Evolutionary conservation across 2,888 invertebrate genomes (phyloP).

Genomic region (Nebria salina): DNA sequence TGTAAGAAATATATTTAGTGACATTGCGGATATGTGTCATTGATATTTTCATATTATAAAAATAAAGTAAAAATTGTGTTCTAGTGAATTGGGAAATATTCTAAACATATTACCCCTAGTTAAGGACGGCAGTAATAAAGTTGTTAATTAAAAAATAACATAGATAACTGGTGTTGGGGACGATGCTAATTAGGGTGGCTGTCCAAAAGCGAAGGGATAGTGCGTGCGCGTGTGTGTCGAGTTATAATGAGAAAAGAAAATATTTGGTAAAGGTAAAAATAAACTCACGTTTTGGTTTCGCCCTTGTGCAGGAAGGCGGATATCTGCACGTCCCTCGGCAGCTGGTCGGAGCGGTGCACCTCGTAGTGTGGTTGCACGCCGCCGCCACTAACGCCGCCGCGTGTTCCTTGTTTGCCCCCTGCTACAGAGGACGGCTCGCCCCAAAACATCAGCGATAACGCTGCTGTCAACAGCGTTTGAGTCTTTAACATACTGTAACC

Average conservation of each 20-base stretch:
- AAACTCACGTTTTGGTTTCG: constrained; percentile 56
- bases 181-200: neutral
- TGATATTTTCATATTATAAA: no score
- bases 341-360: constrained; percentile 22
- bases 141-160: neutral
- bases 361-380: neutral
- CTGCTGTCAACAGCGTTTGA: constrained; percentile 10
- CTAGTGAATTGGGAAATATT: no score
- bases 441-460: constrained; percentile 17
- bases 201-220: neutral
- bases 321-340: constrained; percentile 58
- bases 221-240: neutral
- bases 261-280: constrained; percentile 16
- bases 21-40: no score
- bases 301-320: constrained; percentile 56
- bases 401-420: constrained; percentile 7
- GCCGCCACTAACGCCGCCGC: constrained; percentile 5
- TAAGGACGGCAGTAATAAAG: neutral
- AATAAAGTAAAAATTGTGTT: no score
- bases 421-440: constrained; percentile 4
- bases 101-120: neutral
- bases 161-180: neutral
- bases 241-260: neutral
- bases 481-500: constrained; percentile 17
- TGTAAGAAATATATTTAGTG: no score